Evolutionary conservation across 1,140 invertebrate species (phyloP).

Genomic region (Papilio aristodemus): DNA sequence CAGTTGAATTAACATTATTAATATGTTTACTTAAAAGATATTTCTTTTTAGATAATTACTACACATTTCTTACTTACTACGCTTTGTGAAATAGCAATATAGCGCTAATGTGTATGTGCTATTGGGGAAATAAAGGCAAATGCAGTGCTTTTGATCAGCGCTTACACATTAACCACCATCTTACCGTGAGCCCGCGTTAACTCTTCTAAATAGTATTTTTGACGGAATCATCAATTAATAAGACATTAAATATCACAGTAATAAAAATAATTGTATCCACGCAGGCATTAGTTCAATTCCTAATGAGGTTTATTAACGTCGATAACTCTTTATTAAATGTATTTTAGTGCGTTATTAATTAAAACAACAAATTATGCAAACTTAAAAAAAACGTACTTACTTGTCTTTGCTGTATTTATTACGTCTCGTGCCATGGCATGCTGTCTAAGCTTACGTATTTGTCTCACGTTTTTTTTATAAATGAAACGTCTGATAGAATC

Average conservation of each 20-base stretch:
- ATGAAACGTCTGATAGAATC: conserved; percentile 37
- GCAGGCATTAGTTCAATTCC: neutral
- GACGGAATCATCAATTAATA: too few species aligned
- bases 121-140: neutral
- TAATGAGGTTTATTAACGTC: neutral
- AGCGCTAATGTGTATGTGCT: neutral
- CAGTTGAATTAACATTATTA: too few species aligned
- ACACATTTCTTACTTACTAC: too few species aligned
- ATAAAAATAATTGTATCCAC: conserved; percentile 10
- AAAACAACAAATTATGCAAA: neutral
- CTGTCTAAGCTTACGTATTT: conserved; percentile 41
- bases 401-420: conserved; percentile 38
- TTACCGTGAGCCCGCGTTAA: too few species aligned
- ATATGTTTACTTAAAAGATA: too few species aligned
- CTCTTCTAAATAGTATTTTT: too few species aligned
- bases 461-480: conserved; percentile 24
- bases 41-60: too few species aligned
- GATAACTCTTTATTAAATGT: conserved; percentile 15
- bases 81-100: neutral
- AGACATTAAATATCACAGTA: too few species aligned
- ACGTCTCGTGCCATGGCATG: conserved; percentile 55
- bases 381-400: conserved; percentile 49
- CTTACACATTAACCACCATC: neutral
- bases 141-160: neutral
- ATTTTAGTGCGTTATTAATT: conserved; percentile 11